A percentile compares a stretch with the other conserved stretches of the same genome.
Evolutionary conservation across 2,797 vertebrate genomes (phyloP).

Genomic region (Tangara arthus): DNA sequence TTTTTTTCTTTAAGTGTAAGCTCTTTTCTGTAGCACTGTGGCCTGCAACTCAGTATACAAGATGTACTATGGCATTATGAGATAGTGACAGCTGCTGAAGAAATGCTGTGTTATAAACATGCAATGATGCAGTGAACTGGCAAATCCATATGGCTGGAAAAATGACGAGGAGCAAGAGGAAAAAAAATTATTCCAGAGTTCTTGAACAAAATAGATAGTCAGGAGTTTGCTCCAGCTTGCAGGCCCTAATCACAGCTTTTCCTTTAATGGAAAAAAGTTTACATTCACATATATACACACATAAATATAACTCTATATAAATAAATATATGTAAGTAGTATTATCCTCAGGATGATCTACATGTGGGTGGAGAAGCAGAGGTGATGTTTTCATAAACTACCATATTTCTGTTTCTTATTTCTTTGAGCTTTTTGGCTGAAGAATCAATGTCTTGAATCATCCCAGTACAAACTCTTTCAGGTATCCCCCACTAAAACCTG

Average conservation of each 20-base stretch:
- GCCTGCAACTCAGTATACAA: constrained; percentile 51
- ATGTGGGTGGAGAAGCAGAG: background rate
- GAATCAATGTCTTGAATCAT: background rate
- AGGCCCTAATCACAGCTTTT: background rate
- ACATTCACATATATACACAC: background rate
- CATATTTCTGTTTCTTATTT: background rate
- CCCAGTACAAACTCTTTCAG: background rate
- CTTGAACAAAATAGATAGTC: constrained; percentile 44
- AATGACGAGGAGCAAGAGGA: constrained; percentile 28
- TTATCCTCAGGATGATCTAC: background rate
- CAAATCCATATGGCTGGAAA: constrained; percentile 72
- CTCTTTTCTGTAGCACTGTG: constrained; percentile 52
- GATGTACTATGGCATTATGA: constrained; percentile 59
- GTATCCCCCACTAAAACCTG: background rate
- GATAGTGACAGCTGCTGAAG: constrained; percentile 73
- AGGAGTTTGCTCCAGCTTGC: background rate
- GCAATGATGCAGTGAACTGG: constrained; percentile 72
- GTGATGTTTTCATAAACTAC: background rate
- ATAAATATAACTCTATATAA: background rate
- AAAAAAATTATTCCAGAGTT: constrained; percentile 52
- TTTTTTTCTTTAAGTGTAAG: background rate
- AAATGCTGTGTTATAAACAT: constrained; percentile 69
- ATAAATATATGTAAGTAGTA: background rate
- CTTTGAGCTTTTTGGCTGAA: background rate
- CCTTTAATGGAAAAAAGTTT: background rate